Evolutionary conservation across 2,113 vertebrate species (phyloP).

Genomic region (Platichthys stellatus): DNA sequence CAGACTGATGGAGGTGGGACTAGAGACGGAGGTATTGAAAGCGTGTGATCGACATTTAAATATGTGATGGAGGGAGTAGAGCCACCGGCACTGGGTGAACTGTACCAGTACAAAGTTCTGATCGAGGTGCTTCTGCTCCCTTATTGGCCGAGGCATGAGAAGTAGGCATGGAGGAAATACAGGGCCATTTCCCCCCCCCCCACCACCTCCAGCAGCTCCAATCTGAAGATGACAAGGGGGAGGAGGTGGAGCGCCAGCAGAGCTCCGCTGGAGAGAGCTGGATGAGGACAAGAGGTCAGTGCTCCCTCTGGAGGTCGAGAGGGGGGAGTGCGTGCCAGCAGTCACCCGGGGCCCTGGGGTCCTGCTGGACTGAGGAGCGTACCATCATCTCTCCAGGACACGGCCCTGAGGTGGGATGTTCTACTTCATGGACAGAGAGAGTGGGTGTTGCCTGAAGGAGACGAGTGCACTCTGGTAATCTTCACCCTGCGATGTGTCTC

Average conservation of each 20-base stretch:
- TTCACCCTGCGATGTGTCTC: not conserved
- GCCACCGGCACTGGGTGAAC: not conserved
- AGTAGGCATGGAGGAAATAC: not conserved
- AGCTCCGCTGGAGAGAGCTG: not conserved
- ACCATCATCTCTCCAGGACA: constrained; percentile 23
- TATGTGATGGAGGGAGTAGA: not conserved
- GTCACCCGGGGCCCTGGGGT: constrained; percentile 76
- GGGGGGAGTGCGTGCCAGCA: constrained; percentile 46
- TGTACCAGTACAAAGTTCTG: constrained; percentile 1
- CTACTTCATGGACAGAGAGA: not conserved
- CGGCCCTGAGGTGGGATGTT: not conserved
- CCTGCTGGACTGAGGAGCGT: constrained; percentile 81
- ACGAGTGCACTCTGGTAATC: not conserved
- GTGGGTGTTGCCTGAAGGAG: constrained; percentile 6
- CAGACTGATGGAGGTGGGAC: constrained; percentile 1
- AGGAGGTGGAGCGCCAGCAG: not conserved
- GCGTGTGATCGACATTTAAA: constrained; percentile 8
- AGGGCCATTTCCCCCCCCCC: not conserved
- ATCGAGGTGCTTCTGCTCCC: constrained; percentile 19
- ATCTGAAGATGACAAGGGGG: not conserved
- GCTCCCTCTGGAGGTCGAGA: constrained; percentile 74
- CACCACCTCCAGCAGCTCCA: not conserved
- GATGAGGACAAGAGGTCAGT: constrained; percentile 54
- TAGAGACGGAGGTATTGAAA: not conserved
- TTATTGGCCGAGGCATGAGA: constrained; percentile 25